Evolutionary conservation across 2,888 invertebrate species (phyloP).

Genomic region (Crossocerus cetratus): DNA sequence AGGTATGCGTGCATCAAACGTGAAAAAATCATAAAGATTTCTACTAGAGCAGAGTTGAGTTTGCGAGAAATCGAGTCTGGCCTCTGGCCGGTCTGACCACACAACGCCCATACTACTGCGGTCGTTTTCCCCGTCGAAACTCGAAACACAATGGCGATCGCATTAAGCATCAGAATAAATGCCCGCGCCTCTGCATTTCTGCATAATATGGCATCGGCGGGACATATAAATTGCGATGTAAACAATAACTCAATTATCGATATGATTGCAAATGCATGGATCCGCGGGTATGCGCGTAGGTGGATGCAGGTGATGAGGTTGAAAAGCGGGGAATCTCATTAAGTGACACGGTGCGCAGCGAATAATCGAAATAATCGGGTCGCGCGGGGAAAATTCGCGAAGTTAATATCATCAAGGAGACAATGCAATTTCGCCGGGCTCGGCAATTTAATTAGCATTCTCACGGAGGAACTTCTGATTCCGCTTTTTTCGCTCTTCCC

Average conservation of each 20-base stretch:
- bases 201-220: neutral
- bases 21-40: no score
- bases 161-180: neutral
- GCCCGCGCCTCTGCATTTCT: neutral
- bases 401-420: neutral
- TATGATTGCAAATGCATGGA: neutral
- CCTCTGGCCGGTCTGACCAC: neutral
- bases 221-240: neutral
- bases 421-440: neutral
- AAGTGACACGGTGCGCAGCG: neutral
- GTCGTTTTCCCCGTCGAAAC: neutral
- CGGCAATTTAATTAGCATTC: slow-evolving; percentile 36
- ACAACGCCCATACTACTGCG: neutral
- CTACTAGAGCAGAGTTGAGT: no score
- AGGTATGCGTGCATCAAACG: no score
- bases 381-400: neutral
- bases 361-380: neutral
- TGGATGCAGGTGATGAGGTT: neutral
- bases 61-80: no score
- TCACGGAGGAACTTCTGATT: slow-evolving; percentile 23
- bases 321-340: neutral
- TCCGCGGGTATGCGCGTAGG: neutral
- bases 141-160: neutral
- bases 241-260: neutral
- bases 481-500: slow-evolving; percentile 23